Base-by-base conservation (phyloP, 1,140 invertebrate genomes). In the Formica exsecta region DNA sequence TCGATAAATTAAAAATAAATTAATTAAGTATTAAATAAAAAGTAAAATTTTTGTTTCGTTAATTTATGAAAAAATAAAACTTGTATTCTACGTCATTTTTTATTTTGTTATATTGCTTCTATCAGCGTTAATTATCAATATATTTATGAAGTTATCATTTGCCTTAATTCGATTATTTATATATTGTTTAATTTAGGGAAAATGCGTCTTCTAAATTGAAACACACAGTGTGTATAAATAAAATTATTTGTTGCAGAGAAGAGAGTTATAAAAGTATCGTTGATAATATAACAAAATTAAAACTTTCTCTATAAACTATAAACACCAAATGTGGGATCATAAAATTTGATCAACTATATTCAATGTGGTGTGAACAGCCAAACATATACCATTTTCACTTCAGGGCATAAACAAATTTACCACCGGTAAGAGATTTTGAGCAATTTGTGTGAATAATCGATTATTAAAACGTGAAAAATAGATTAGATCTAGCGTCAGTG, bases 251-350 rank as follows among this genome's bases (percentile, higher is more conserved):
- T 71, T 4, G 19, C 22, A n/a, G 9, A 16, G 29, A 51, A 16
- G 11, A 13, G 11, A 61, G n/a, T 73, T 51, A 51, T 1, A 9
- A 73, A 59, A n/a, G n/a, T 59, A 59, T 22, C 54, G 0, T 59
- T 59, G 25, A 54, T 22, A 36, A 22, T 57, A 16, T 54, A 74
- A 8, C n/a, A 22, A 74, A 74, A 57, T 36, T 57, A 57, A 74
- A 73, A 16, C 32, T 54, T 3, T 36, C 32, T 36, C 48, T 9
- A 5, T 36, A 51, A 51, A 38, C 3, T 9, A 5, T 36, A 51
- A 51, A 38, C 3, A 3, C 57, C 51, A 59, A 29, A 57, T 59
- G 36, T 57, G 3, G 19, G 9, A 51, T 1, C 3, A 16, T 59
- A 6, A 57, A 74, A 59, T 74, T 25, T 38, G 57, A 74, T 57